Base-by-base conservation (phyloP, 2,888 invertebrate genomes). In the Chrysotoxum bicinctum region DNA sequence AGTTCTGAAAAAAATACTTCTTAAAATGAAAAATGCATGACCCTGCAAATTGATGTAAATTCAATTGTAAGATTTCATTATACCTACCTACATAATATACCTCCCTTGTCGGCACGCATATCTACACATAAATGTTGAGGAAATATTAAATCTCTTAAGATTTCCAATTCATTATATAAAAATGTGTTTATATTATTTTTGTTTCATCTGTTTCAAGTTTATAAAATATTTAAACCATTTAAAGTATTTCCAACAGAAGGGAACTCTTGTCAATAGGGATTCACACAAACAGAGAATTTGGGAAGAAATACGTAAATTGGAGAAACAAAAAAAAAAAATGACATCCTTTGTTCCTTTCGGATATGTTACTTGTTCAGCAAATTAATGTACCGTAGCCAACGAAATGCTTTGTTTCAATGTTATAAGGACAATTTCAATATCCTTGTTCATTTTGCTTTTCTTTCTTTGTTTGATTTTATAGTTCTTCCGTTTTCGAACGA, bases 301-400 rank as follows among this genome's bases (percentile, higher is more conserved):
- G 62, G 69, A 43, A 26, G 10, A 77, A n/a, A 48, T 26, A 37
- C 30, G 26, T 19, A 64, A 37, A 64, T 40, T 37, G 54, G 43
- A 62, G 10, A 16, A 30, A 26, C 32, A 14, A 56, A 68, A 60
- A 26, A 35, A 48, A 56, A 56, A 45, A 35, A 64, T 48, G 64
- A 48, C 30, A 64, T 64, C 64, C 45, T 32, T 64, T 32, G 64
- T 19, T 73, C 16, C 10, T 10, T 37, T 30, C 40, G 23, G 62
- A 72, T 66, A 72, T 79, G 68, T 74, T 43, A 74, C 79, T 79
- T 74, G 81, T 58, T 56, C 56, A 43, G 66, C 60, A 82, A 82
- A 73, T 82, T 82, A 82, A 77, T 81, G 77, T 77, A 77, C 50
- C 81, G 66, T 66, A 72, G 35, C 77, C 72, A 68, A 58, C 56